These are phyloP conservation scores for Acrobeloides nanus DNA, from an alignment of 2,888 invertebrate genomes.

Conservation along the genomic window DNA sequence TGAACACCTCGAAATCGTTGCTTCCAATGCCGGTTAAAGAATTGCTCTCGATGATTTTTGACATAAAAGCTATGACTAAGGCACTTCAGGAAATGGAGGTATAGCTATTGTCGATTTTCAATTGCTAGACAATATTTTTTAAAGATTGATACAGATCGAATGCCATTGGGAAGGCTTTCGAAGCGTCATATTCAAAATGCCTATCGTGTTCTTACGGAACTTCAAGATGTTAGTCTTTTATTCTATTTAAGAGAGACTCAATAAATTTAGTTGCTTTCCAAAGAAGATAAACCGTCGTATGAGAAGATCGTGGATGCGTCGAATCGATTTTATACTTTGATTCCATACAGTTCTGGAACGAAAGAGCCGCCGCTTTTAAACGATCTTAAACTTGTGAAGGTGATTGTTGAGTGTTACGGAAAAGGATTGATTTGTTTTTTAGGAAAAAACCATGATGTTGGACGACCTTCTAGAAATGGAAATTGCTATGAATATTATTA, in stretches of 20 bases:
- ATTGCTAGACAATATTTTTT: not conserved
- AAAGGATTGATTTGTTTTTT: slow-evolving; percentile 25
- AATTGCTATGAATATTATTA: slow-evolving; percentile 80
- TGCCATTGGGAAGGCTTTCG: slow-evolving; percentile 93
- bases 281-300: slow-evolving; percentile 9
- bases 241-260: slow-evolving; percentile 1
- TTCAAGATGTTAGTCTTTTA: slow-evolving; percentile 54
- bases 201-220: slow-evolving; percentile 66
- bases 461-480: slow-evolving; percentile 88
- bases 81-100: slow-evolving; percentile 87
- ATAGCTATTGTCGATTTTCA: too few species aligned
- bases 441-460: slow-evolving; percentile 74
- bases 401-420: slow-evolving; percentile 19
- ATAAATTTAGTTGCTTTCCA: not conserved
- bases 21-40: slow-evolving; percentile 71
- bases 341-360: slow-evolving; percentile 88
- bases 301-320: slow-evolving; percentile 66
- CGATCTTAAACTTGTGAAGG: slow-evolving; percentile 66
- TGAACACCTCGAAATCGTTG: slow-evolving; percentile 60
- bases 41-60: slow-evolving; percentile 77
- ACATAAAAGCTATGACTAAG: slow-evolving; percentile 81
- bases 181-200: slow-evolving; percentile 80
- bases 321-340: slow-evolving; percentile 85
- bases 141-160: slow-evolving; percentile 81
- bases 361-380: slow-evolving; percentile 74